These are phyloP conservation scores for Catonia carolina DNA, from an alignment of 2,888 invertebrate species.

Conservation along the genomic window DNA sequence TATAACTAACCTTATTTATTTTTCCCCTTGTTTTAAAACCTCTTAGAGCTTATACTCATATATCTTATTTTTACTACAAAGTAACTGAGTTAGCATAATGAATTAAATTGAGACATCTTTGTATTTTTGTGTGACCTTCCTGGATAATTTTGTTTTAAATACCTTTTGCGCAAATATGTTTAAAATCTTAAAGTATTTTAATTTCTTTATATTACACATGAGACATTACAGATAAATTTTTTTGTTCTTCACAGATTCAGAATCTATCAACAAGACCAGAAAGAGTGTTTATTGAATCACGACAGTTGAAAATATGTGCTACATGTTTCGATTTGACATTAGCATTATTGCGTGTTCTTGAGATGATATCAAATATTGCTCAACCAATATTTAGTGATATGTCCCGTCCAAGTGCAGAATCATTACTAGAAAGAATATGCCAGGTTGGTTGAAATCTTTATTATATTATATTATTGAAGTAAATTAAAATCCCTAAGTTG, in stretches of 20 bases:
- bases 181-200: too few relatives aligned
- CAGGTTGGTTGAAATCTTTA: slow-evolving; percentile 44
- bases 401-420: slow-evolving; percentile 59
- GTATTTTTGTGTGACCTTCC: too few relatives aligned
- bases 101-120: too few relatives aligned
- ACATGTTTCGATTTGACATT: slow-evolving; percentile 78
- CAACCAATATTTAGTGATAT: slow-evolving; percentile 60
- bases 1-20: too few relatives aligned
- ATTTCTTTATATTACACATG: not conserved
- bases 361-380: slow-evolving; percentile 65
- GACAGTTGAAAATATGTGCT: slow-evolving; percentile 73
- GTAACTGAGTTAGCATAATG: too few relatives aligned
- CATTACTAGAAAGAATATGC: slow-evolving; percentile 61
- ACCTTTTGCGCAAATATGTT: too few relatives aligned
- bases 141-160: too few relatives aligned
- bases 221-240: not conserved
- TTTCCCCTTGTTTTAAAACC: too few relatives aligned
- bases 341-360: slow-evolving; percentile 67
- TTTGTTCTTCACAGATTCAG: slow-evolving; percentile 48
- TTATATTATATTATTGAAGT: too few relatives aligned
- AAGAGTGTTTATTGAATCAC: slow-evolving; percentile 58
- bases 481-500: too few relatives aligned
- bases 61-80: too few relatives aligned
- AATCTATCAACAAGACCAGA: slow-evolving; percentile 53
- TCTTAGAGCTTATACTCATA: too few relatives aligned